A percentile compares a stretch with the other conserved stretches of the same genome.
Conservation (phyloP, 1,140 invertebrate species). For the Heliconius melpomene region DNA sequence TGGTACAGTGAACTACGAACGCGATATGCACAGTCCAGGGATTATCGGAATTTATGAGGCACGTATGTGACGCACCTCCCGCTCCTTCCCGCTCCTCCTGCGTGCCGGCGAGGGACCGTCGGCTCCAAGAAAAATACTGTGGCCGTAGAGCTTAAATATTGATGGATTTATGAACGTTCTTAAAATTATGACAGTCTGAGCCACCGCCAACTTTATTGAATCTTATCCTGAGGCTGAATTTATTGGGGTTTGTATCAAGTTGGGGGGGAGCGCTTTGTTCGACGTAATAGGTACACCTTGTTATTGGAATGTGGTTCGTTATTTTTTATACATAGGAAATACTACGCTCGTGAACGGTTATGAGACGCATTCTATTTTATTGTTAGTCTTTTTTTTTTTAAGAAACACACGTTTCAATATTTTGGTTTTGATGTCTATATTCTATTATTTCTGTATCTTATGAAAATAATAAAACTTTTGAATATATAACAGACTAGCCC, state of each 20-base stretch:
- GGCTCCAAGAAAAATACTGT: conserved; percentile 76
- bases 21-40: conserved; percentile 65
- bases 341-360: conserved; percentile 22
- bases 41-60: conserved; percentile 79
- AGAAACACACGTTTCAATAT: background rate
- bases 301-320: conserved; percentile 45
- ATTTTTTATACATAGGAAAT: conserved; percentile 38
- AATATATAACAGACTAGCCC: too few species aligned
- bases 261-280: conserved; percentile 63
- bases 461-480: too few species aligned
- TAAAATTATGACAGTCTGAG: conserved; percentile 77
- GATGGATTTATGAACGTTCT: conserved; percentile 79
- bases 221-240: conserved; percentile 73
- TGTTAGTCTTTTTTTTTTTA: background rate
- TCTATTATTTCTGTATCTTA: too few species aligned
- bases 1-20: conserved; percentile 68
- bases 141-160: conserved; percentile 75
- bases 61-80: conserved; percentile 74
- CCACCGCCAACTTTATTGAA: conserved; percentile 76
- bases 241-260: conserved; percentile 65
- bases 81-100: conserved; percentile 20
- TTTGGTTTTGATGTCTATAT: background rate
- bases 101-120: conserved; percentile 49
- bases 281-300: conserved; percentile 52
- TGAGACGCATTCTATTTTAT: conserved; percentile 25